These are phyloP conservation scores for Lasioglossum lativentre DNA, from an alignment of 2,888 invertebrate species.

Conservation along the genomic window DNA sequence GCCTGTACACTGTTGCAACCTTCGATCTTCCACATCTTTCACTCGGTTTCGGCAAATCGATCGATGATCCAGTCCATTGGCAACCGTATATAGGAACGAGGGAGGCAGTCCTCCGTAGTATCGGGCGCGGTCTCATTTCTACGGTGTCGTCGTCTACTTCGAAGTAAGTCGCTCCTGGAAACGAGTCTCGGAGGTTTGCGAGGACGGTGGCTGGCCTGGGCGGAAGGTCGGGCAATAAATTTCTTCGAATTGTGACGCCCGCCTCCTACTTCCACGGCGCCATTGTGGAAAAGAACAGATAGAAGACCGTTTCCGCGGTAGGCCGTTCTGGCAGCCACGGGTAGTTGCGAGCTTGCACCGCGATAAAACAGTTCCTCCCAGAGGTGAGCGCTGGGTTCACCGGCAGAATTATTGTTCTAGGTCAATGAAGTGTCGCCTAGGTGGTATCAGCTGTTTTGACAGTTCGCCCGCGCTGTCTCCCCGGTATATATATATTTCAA, in stretches of 20 bases:
- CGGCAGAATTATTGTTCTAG: slow-evolving; percentile 33
- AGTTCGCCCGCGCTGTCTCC: background rate
- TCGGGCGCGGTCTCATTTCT: slow-evolving; percentile 35
- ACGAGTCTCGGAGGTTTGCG: slow-evolving; percentile 50
- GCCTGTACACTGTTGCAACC: too few species aligned
- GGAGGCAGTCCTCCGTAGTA: slow-evolving; percentile 23
- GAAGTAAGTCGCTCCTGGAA: slow-evolving; percentile 48
- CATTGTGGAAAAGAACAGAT: slow-evolving; percentile 61
- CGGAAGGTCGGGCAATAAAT: slow-evolving; percentile 74
- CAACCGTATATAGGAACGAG: slow-evolving; percentile 31
- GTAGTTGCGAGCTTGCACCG: background rate
- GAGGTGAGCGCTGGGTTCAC: slow-evolving; percentile 4
- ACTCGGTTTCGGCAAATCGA: slow-evolving; percentile 16
- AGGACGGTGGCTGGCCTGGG: slow-evolving; percentile 64
- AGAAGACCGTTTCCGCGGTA: slow-evolving; percentile 56
- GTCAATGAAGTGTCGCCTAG: slow-evolving; percentile 30
- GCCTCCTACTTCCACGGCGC: slow-evolving; percentile 43
- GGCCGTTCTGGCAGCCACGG: slow-evolving; percentile 26
- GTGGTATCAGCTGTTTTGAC: slow-evolving; percentile 9
- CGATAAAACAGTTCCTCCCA: slow-evolving; percentile 38
- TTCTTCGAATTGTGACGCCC: slow-evolving; percentile 68
- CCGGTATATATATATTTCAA: background rate
- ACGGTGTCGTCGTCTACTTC: slow-evolving; percentile 38
- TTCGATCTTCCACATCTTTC: background rate
- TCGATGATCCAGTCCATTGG: slow-evolving; percentile 34